These are phyloP conservation scores for Pygocentrus nattereri DNA, from an alignment of 2,797 vertebrate genomes.

Conservation along the genomic window DNA sequence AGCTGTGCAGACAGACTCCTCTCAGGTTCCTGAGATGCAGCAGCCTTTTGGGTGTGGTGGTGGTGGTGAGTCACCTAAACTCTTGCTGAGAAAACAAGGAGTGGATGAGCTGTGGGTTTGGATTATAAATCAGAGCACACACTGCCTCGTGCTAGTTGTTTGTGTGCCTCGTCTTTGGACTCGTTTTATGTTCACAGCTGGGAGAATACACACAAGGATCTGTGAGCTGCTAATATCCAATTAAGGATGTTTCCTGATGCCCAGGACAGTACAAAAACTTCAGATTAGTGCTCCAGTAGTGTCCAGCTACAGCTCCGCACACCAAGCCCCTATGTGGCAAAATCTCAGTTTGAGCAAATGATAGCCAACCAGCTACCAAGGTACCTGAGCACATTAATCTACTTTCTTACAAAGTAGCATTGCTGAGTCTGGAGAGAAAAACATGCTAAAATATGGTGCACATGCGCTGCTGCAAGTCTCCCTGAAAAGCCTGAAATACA, in stretches of 20 bases:
- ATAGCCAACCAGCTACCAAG: background rate
- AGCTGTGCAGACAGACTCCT: slow-evolving; percentile 17
- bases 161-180: slow-evolving; percentile 1
- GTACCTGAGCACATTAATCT: too few species aligned
- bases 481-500: too few species aligned
- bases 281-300: background rate
- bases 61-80: slow-evolving; percentile 40
- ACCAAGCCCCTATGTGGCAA: background rate
- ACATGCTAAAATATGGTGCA: too few species aligned
- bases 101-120: slow-evolving; percentile 7
- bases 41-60: slow-evolving; percentile 36
- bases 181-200: background rate
- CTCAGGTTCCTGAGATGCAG: slow-evolving; percentile 22
- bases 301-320: background rate
- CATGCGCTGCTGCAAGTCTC: too few species aligned
- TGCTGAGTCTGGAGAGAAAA: too few species aligned
- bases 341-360: background rate
- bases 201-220: slow-evolving; percentile 13
- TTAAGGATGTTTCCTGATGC: background rate
- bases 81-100: slow-evolving; percentile 39
- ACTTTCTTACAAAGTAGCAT: too few species aligned
- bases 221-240: background rate
- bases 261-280: background rate
- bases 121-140: slow-evolving; percentile 12
- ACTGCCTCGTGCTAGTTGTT: slow-evolving; percentile 17